A percentile compares a stretch with the other conserved stretches of the same genome.
These are phyloP conservation scores for Scyliorhinus canicula DNA, from an alignment of 2,797 vertebrate genomes.

Conservation along the genomic window DNA sequence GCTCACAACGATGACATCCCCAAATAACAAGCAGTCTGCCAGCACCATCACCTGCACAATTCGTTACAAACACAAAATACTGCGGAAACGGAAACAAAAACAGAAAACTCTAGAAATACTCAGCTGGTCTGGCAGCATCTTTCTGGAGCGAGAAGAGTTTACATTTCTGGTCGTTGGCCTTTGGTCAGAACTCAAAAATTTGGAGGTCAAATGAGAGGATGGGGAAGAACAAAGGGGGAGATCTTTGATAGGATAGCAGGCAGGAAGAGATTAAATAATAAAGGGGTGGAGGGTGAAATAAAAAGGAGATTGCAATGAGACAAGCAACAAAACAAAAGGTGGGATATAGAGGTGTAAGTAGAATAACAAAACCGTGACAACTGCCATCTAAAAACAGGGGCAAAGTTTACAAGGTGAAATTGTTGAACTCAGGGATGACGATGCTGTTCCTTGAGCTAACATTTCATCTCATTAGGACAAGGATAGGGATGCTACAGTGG, in stretches of 20 bases:
- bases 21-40: not conserved
- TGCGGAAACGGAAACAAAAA: not conserved
- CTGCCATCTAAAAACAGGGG: no score
- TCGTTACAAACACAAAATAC: not conserved
- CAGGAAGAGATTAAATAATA: not conserved
- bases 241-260: not conserved
- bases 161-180: not conserved
- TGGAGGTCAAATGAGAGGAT: not conserved
- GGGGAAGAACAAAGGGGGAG: not conserved
- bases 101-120: not conserved
- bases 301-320: no score
- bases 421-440: no score
- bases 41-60: not conserved
- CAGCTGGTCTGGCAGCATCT: not conserved
- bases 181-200: no score
- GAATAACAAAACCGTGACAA: no score
- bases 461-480: no score
- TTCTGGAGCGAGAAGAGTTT: not conserved
- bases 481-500: no score
- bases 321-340: no score
- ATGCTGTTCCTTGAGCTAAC: no score
- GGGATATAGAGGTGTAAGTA: no score
- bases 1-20: not conserved
- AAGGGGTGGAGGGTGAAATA: no score
- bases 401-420: no score